Evolutionary conservation across 1,140 invertebrate species (phyloP), one percentile per base, ranked within the genome.

Genomic region (Penaeus vannamei): DNA sequence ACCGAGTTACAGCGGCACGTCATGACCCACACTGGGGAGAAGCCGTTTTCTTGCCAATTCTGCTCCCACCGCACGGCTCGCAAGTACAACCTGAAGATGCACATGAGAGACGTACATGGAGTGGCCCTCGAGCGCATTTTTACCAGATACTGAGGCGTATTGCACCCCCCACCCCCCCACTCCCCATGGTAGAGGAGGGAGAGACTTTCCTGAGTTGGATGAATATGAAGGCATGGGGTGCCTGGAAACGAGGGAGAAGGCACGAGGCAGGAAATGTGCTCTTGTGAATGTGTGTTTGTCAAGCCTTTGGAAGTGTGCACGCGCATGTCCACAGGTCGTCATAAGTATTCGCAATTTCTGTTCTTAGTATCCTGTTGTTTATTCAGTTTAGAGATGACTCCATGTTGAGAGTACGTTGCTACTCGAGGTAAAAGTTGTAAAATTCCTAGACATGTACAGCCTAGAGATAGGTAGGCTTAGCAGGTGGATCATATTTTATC

Each of bases 11-110:
- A 89, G 82, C 87, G 87, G 32, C 87, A 89, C 82, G 64, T 84
- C 81, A 89, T 89, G 87, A 89, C 87, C 29, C 87, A 89, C 87
- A 89, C 87, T 10, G 87, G 87, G 60, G 87, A 89, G 87, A 89
- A 95, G 87, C 95, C 95, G 0, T 95, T 94, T 91, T 93, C 93
- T n/a, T 95, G 95, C 91, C 90, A 91, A n/a, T 94, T 94, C 17
- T 95, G 95, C 91, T 93, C 93, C 14, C 95, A 95, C 87, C 94
- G 94, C 4, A 95, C 95, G 90, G 94, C 95, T 5, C 95, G 95
- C 92, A 92, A 94, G 72, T 87, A 90, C 80, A 87, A 90, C 53
- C 85, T 90, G 32, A 90, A 90, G 85, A 87, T 86, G 14, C 90
- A 90, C 85, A 53, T 89, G 46, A 64, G 87, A 42, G 87, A 89